Evolutionary conservation across 2,888 invertebrate genomes (phyloP).

Genomic region (Xylocampa areola): DNA sequence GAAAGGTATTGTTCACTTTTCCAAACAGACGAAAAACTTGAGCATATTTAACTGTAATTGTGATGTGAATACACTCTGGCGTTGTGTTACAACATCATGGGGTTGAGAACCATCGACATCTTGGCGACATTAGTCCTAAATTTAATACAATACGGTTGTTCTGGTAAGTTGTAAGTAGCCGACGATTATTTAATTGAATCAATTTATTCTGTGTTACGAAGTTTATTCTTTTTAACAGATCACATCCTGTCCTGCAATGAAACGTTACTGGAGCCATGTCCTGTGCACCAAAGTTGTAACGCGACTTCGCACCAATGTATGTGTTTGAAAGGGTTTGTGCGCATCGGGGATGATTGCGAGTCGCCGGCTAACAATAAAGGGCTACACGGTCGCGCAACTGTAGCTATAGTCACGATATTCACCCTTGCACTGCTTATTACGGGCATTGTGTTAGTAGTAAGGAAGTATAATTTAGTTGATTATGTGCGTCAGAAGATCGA

Average conservation of each 20-base stretch:
- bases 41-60: constrained; percentile 62
- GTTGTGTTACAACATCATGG: constrained; percentile 68
- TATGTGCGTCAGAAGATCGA: constrained; percentile 81
- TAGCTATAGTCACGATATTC: constrained; percentile 78
- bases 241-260: constrained; percentile 85
- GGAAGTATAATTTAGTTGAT: constrained; percentile 83
- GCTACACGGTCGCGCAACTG: constrained; percentile 70
- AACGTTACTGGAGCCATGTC: constrained; percentile 71
- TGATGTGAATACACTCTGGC: constrained; percentile 74
- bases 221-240: constrained; percentile 87
- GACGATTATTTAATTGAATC: constrained; percentile 89
- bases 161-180: constrained; percentile 79
- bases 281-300: constrained; percentile 76
- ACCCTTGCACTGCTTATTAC: constrained; percentile 79
- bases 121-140: constrained; percentile 76
- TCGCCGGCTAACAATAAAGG: constrained; percentile 51
- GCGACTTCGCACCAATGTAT: constrained; percentile 68
- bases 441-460: constrained; percentile 81
- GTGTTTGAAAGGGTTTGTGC: constrained; percentile 72
- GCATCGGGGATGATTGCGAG: constrained; percentile 72
- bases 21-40: constrained; percentile 65
- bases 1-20: constrained; percentile 65
- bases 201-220: constrained; percentile 81
- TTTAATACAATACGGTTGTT: constrained; percentile 75
- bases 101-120: constrained; percentile 71